A percentile compares a stretch with the other conserved stretches of the same genome.
These are phyloP conservation scores for Salpingus planirostris DNA, from an alignment of 2,888 invertebrate genomes.

Conservation along the genomic window DNA sequence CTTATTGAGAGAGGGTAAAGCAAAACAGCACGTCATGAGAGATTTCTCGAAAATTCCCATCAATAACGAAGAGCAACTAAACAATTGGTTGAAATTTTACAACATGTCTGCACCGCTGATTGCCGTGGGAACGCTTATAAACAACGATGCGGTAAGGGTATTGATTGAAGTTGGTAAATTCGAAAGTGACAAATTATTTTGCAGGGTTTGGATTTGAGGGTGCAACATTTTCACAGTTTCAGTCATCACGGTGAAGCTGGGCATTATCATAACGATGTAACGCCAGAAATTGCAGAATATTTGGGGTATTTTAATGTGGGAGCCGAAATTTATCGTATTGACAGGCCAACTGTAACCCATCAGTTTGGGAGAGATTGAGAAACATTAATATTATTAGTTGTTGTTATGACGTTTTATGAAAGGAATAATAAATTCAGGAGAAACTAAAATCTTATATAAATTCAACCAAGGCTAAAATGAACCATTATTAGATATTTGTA, in stretches of 20 bases:
- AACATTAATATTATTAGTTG: no score
- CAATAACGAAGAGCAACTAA: slow-evolving; percentile 61
- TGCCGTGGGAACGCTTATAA: slow-evolving; percentile 80
- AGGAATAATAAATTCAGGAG: no score
- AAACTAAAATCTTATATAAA: no score
- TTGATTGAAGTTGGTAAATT: not conserved
- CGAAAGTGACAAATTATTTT: slow-evolving; percentile 17
- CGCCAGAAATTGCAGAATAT: slow-evolving; percentile 80
- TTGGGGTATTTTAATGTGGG: slow-evolving; percentile 83
- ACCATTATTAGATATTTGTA: no score
- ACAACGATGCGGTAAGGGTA: slow-evolving; percentile 50
- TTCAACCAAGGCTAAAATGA: no score
- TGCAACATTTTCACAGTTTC: slow-evolving; percentile 95
- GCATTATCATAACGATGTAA: slow-evolving; percentile 94
- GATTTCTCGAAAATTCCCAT: slow-evolving; percentile 77
- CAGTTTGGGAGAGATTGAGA: slow-evolving; percentile 72
- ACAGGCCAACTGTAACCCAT: slow-evolving; percentile 60
- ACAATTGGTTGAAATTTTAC: slow-evolving; percentile 85
- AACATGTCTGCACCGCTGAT: slow-evolving; percentile 84
- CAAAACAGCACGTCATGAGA: slow-evolving; percentile 92
- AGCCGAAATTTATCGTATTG: slow-evolving; percentile 62
- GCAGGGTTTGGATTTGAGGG: slow-evolving; percentile 79
- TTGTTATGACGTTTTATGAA: no score
- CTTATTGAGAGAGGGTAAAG: slow-evolving; percentile 70
- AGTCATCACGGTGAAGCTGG: slow-evolving; percentile 77